Conservation (phyloP, 2,797 vertebrate species). For the Cuniculus paca region DNA sequence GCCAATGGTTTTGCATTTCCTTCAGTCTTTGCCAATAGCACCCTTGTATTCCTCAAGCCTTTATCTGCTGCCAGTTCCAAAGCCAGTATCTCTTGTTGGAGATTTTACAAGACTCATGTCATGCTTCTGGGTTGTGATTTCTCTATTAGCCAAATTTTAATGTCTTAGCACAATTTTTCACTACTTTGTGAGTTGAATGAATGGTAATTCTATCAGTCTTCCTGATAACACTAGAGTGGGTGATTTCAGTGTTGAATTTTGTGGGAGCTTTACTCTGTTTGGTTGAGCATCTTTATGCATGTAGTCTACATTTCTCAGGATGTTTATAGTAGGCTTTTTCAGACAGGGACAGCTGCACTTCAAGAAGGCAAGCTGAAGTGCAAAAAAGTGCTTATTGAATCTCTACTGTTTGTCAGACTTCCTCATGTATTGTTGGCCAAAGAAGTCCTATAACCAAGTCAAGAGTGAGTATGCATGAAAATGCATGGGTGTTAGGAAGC, state of each 20-base stretch:
- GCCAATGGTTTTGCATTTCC: conserved; percentile 57
- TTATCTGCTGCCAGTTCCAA: conserved; percentile 67
- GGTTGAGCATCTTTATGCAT: not conserved
- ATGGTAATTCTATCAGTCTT: not conserved
- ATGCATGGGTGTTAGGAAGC: not conserved
- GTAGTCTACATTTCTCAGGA: not conserved
- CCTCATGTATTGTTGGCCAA: not conserved
- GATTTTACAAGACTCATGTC: not conserved
- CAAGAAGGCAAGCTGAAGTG: not conserved
- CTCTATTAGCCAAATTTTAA: not conserved
- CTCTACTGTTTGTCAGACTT: not conserved
- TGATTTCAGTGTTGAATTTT: not conserved
- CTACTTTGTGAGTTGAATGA: not conserved
- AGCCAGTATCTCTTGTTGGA: conserved; percentile 44
- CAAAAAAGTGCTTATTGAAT: not conserved
- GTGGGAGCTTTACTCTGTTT: not conserved
- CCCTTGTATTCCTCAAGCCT: conserved; percentile 50
- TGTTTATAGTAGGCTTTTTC: not conserved
- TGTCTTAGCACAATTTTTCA: not conserved
- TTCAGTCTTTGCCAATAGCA: conserved; percentile 57
- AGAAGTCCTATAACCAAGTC: not conserved
- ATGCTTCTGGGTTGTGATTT: not conserved
- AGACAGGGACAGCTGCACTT: not conserved
- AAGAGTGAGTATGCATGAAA: not conserved
- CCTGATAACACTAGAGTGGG: not conserved